phyloP scores from a whole-genome alignment of 2,113 vertebrate genomes.

The Myrmophylax atrothorax region DNA sequence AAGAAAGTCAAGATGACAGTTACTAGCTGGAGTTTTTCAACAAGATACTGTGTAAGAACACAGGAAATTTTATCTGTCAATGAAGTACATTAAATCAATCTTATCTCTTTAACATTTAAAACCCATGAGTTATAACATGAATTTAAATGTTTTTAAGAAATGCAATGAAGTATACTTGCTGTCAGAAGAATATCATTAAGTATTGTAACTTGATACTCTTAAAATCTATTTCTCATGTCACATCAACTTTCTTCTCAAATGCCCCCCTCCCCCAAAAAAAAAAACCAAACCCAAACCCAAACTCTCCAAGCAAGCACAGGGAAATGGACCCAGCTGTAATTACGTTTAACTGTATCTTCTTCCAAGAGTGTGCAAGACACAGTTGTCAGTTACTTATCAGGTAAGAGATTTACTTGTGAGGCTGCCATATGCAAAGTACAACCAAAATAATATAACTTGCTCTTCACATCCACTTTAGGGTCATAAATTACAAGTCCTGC shows the following conservation, averaged over 20 bases:
- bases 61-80: not conserved
- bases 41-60: not conserved
- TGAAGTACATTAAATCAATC: not conserved
- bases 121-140: not conserved
- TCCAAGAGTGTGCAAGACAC: not conserved
- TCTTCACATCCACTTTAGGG: not conserved
- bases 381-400: not conserved
- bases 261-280: not conserved
- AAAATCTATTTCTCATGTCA: not conserved
- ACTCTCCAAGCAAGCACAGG: not conserved
- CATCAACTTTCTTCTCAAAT: not conserved
- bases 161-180: not conserved
- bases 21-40: not conserved
- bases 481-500: not conserved
- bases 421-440: not conserved
- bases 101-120: not conserved
- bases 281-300: fast-evolving
- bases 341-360: not conserved
- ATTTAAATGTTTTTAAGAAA: not conserved
- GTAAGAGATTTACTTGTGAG: not conserved
- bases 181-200: not conserved
- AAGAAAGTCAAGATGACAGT: not conserved
- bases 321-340: not conserved
- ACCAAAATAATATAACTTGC: not conserved
- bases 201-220: not conserved